Evolutionary conservation across 2,113 vertebrate species (phyloP).

Genomic region (Xenopus laevis): DNA sequence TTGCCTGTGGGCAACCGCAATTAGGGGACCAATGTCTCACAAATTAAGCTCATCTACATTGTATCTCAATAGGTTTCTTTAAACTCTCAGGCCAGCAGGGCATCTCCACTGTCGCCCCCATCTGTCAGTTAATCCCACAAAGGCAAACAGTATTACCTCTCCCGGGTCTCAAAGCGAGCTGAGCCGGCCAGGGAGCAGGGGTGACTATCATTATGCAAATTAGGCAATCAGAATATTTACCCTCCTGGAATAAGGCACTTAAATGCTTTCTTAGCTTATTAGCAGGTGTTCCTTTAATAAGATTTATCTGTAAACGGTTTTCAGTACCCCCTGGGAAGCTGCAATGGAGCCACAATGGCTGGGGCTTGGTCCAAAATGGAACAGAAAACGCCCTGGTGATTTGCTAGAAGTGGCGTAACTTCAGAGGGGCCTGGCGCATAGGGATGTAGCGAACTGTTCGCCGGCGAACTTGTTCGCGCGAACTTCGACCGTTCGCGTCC

Average conservation of each 20-base stretch:
- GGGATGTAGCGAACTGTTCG: too few species aligned
- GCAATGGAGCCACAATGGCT: too few species aligned
- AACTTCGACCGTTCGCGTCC: too few species aligned
- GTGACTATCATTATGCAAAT: background rate
- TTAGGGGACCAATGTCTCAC: slow-evolving; percentile 17
- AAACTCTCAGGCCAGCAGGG: background rate
- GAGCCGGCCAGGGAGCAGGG: too few species aligned
- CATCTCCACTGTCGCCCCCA: background rate
- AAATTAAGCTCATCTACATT: slow-evolving; percentile 37
- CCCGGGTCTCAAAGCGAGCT: background rate
- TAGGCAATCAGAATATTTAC: background rate
- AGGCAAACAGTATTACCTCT: background rate
- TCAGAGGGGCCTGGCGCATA: too few species aligned
- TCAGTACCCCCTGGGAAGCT: slow-evolving; percentile 5
- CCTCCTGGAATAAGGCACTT: background rate
- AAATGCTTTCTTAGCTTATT: slow-evolving; percentile 20
- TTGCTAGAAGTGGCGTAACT: too few species aligned
- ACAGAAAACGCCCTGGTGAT: too few species aligned
- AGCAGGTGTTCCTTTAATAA: slow-evolving; percentile 15
- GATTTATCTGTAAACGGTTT: slow-evolving; percentile 14
- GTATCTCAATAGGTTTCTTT: background rate
- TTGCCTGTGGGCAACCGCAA: background rate
- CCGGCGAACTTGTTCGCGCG: too few species aligned
- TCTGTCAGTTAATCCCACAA: slow-evolving; percentile 12
- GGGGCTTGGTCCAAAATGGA: too few species aligned